Evolutionary conservation across 2,113 vertebrate genomes (phyloP), one percentile per base, ranked within the genome.

Genomic region (Notechis scutatus): DNA sequence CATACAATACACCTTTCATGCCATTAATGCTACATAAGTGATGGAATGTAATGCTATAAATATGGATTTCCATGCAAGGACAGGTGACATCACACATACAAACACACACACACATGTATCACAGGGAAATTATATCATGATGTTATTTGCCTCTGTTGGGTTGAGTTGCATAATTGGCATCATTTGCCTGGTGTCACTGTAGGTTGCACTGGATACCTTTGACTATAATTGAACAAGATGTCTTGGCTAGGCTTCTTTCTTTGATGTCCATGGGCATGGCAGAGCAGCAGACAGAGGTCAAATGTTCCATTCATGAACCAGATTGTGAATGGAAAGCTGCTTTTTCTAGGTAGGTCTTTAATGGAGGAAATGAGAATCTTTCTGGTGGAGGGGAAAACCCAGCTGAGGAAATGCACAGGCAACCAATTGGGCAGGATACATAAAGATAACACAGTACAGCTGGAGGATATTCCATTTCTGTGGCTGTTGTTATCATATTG

Each of bases 1-100:
- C 45, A 54, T 45, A 91, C 1, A 90, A 69, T 47, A 0, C 0
- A 0, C 5, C 3, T 21, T 59, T 39, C 39, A n/a, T 64, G 11
- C 8, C 11, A n/a, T 47, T 69, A 54, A 34, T 3, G 20, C 24
- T n/a, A 11, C 39, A n/a, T 15, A 26, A 4, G 42, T 92, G 11
- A 61, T 92, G 56, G 56, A n/a, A 87, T 34, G 69, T 18, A 34
- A 74, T 18, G n/a, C n/a, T 74, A 34, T 74, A 74, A 74, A 74
- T 20, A 39, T 74, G n/a, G 69, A 74, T 74, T 74, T 74, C 14
- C 14, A 39, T 74, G n/a, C 5, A 34, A 39, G 2, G n/a, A 34
- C 15, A 20, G 34, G 15, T 20, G n/a, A 74, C n/a, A 8, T 74
- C n/a, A 74, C 69, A 74, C 69, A 74, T 15, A 20, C n/a, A 34